A percentile compares a stretch with the other conserved stretches of the same genome.
Conservation (phyloP, 2,113 vertebrate genomes). For the Archocentrus centrarchus region DNA sequence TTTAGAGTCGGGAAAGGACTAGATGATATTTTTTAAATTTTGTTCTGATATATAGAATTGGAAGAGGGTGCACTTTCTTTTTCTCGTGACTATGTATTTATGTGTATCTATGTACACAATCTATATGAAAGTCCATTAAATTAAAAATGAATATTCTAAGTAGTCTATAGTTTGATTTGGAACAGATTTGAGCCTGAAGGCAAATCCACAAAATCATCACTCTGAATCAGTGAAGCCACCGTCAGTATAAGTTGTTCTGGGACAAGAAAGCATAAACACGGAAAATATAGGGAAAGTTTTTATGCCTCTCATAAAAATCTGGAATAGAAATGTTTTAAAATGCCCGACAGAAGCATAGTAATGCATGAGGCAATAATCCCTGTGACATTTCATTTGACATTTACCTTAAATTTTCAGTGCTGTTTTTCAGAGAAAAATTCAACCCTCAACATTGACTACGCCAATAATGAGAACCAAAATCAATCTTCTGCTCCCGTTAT, state of each 20-base stretch:
- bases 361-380: neutral
- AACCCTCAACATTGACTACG: neutral
- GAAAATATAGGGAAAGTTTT: neutral
- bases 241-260: neutral
- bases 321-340: neutral
- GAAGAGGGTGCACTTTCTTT: too few species aligned
- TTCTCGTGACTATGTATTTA: neutral
- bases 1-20: neutral
- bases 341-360: neutral
- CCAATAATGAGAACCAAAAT: constrained; percentile 33
- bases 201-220: neutral
- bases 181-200: neutral
- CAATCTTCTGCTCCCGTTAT: constrained; percentile 5
- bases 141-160: neutral
- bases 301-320: neutral
- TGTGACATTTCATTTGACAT: constrained; percentile 41
- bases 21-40: neutral
- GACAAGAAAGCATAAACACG: neutral
- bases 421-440: constrained; percentile 29
- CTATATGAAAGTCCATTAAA: neutral
- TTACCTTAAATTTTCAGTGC: constrained; percentile 17
- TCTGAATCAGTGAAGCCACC: neutral
- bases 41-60: neutral
- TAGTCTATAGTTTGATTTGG: neutral
- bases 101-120: neutral